Evolutionary conservation across 2,113 vertebrate genomes (phyloP), one percentile per base, ranked within the genome.

Genomic region (Crypturellus undulatus): DNA sequence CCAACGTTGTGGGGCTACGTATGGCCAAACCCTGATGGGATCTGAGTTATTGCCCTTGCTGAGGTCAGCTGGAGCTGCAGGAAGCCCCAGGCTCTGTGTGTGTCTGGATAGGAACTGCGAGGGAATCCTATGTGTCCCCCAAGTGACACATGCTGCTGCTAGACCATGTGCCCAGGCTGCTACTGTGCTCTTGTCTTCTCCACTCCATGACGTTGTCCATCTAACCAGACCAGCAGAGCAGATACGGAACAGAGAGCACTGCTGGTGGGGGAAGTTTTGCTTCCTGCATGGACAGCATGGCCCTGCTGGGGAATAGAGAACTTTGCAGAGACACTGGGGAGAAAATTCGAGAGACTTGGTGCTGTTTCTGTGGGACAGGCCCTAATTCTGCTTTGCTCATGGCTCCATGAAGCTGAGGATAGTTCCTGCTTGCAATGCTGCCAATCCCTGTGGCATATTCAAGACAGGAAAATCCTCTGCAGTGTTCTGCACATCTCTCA

Each of bases 121-220:
- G 60, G 51, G 64, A 67, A 7, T 47, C 17, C n/a, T n/a, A n/a
- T n/a, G n/a, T 59, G 19, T n/a, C 51, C 59, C 60, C 34, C 60
- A 36, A 52, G n/a, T 13, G 6, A 42, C 3, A 2, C 36, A 30
- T 34, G 38, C 13, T 75, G 8, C 70, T 34, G 38, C 22, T 81
- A 40, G 40, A 70, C 58, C 42, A 7, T 2, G 21, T 10, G 25
- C 25, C 12, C 9, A 3, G 0, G 0, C n/a, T 49, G 19, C 30
- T 73, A 24, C 45, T 70, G 68, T 14, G 60, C 21, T 60, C 49
- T 25, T 59, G 9, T 60, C 56, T 54, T 32, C 30, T 79, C 30
- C 34, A 58, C 45, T 10, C 65, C 12, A 20, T 77, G 17, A 17
- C 42, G 5, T 25, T 62, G 12, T 22, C 11, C 4, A 0, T 45